A percentile compares a stretch with the other conserved stretches of the same genome.
These are phyloP conservation scores for Melanophora roralis DNA, from an alignment of 2,888 invertebrate genomes.

Conservation along the genomic window DNA sequence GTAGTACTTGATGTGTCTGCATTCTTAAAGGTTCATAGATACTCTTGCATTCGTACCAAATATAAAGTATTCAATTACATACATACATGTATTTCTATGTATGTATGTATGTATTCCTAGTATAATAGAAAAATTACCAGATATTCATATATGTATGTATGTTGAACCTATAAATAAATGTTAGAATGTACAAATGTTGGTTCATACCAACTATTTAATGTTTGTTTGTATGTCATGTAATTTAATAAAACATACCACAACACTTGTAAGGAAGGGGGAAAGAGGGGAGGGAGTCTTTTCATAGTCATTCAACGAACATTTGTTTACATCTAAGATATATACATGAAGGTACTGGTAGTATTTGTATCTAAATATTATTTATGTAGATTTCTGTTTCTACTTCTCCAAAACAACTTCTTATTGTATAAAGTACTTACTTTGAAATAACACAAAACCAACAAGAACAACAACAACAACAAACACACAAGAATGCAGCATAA, in stretches of 20 bases:
- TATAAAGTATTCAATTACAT: not conserved
- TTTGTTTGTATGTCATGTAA: no score
- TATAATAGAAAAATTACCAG: constrained; percentile 44
- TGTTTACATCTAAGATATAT: not conserved
- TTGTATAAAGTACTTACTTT: constrained; percentile 19
- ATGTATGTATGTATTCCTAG: not conserved
- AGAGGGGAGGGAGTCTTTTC: not conserved
- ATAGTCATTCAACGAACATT: no score
- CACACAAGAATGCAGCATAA: constrained; percentile 45
- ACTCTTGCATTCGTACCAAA: not conserved
- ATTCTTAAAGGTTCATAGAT: not conserved
- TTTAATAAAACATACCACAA: not conserved
- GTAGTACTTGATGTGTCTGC: not conserved
- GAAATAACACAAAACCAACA: not conserved
- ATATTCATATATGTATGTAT: constrained; percentile 19
- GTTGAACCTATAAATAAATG: no score
- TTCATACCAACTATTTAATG: not conserved
- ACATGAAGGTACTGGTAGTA: not conserved
- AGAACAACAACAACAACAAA: constrained; percentile 18
- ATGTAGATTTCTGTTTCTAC: not conserved
- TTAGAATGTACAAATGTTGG: not conserved
- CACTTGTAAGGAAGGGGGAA: not conserved
- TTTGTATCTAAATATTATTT: not conserved
- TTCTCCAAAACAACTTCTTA: not conserved
- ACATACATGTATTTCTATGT: no score